These are phyloP conservation scores for Etheostoma spectabile DNA, from an alignment of 2,113 vertebrate species.

Conservation along the genomic window DNA sequence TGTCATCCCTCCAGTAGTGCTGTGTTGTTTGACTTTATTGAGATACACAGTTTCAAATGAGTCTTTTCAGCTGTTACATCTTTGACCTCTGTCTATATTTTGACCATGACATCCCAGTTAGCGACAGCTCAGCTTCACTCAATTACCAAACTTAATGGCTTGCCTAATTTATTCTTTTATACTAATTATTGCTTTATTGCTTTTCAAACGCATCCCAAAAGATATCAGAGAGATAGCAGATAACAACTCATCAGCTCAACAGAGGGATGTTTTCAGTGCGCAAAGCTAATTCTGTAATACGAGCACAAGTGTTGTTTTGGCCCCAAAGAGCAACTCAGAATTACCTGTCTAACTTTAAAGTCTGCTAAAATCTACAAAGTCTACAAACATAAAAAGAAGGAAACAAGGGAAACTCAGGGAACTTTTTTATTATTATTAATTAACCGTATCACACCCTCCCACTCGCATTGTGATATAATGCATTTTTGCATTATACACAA, in stretches of 20 bases:
- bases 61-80: conserved; percentile 1
- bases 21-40: conserved; percentile 8
- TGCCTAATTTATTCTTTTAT: conserved; percentile 23
- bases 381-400: conserved; percentile 2
- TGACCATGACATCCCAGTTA: background rate
- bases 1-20: conserved; percentile 5
- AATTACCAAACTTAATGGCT: conserved; percentile 10
- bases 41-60: conserved; percentile 1
- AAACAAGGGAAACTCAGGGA: background rate
- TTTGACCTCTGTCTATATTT: conserved; percentile 7
- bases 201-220: conserved; percentile 28
- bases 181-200: conserved; percentile 31
- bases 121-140: conserved; percentile 1
- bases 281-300: conserved; percentile 17
- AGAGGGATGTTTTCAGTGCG: conserved; percentile 27
- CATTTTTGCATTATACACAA: background rate
- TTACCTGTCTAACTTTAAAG: conserved; percentile 9
- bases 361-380: background rate
- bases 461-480: background rate
- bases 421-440: background rate
- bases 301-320: conserved; percentile 3
- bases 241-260: conserved; percentile 45
- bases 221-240: background rate
- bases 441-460: no score
- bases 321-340: conserved; percentile 21